Conservation (phyloP, 2,113 vertebrate genomes). For the Colossoma macropomum region DNA sequence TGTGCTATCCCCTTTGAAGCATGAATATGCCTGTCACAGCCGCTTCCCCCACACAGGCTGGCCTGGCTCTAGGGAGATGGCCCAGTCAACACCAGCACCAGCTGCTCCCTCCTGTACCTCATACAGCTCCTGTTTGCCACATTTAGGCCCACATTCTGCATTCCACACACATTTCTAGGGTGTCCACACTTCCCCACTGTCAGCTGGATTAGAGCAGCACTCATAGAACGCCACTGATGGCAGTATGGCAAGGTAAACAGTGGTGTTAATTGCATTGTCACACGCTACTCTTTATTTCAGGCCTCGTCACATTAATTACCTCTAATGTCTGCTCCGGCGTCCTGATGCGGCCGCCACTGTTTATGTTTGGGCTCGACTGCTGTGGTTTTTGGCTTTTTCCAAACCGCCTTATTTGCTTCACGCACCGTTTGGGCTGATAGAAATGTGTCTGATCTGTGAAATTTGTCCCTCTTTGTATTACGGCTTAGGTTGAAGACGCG, state of each 20-base stretch:
- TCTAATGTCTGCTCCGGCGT: conserved; percentile 66
- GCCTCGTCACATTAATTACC: conserved; percentile 76
- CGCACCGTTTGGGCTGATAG: background rate
- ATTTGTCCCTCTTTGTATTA: conserved; percentile 58
- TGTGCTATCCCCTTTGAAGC: background rate
- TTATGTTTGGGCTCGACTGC: conserved; percentile 27
- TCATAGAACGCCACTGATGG: conserved; percentile 58
- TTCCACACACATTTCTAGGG: background rate
- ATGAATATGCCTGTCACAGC: background rate
- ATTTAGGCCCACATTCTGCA: background rate
- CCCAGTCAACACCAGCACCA: conserved; percentile 51
- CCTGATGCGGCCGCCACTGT: conserved; percentile 57
- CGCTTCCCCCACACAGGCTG: background rate
- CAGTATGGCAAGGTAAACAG: conserved; percentile 76
- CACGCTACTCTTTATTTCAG: conserved; percentile 77
- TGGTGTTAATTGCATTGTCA: conserved; percentile 79
- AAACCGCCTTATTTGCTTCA: background rate
- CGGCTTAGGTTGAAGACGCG: conserved; percentile 77
- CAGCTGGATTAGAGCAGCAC: conserved; percentile 66
- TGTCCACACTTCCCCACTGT: conserved; percentile 36
- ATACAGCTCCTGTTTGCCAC: background rate
- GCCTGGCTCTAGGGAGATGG: background rate
- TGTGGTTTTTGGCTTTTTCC: background rate
- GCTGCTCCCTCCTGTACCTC: conserved; percentile 14
- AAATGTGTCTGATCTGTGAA: background rate